Evolutionary conservation across 1,140 invertebrate species (phyloP), one percentile per base, ranked within the genome.

Genomic region (Catajapyx aquilonaris): DNA sequence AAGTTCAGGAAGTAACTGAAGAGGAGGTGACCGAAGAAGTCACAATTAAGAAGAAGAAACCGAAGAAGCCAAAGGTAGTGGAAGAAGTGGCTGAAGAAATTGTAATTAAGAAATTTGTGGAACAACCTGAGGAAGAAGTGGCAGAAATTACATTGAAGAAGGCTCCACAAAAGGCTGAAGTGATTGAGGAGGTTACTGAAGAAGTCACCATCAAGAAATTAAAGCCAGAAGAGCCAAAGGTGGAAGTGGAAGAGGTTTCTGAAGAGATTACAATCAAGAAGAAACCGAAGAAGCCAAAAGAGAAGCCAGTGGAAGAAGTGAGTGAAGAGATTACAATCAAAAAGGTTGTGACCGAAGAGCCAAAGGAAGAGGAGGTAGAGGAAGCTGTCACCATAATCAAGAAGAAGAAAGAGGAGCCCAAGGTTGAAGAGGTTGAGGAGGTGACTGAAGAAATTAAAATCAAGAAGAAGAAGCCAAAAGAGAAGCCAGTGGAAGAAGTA

Each of bases 181-280:
- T 45, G 37, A 51, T 35, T 22, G 44, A 59, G 44, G 52, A 52
- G 20, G 48, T 76, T 43, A 67, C 69, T 23, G 76, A 80, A 59
- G 60, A 66, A 45, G 75, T 80, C 2, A 79, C 70, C 13, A 79
- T 81, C 54, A 67, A 71, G 45, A 39, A 45, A 34, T 30, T 19
- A n/a, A 21, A 22, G 7, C 73, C 76, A 9, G 71, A 68, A 52
- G 55, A 51, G 3, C 73, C 68, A 4, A 73, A 72, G 56, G 75
- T 45, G 33, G 42, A 48, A 19, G 37, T 42, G n/a, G 45, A 54
- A 30, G 48, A 51, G 37, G 40, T 48, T 25, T 41, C 47, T 31
- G 43, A 51, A 34, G 51, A 61, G 44, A 42, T 58, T n/a, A 44
- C 41, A 9, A 32, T 53, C 1, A 54, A 53, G 20, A 53, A 55